phyloP scores from a whole-genome alignment of 2,888 invertebrate genomes.

The Magallana nippona region DNA sequence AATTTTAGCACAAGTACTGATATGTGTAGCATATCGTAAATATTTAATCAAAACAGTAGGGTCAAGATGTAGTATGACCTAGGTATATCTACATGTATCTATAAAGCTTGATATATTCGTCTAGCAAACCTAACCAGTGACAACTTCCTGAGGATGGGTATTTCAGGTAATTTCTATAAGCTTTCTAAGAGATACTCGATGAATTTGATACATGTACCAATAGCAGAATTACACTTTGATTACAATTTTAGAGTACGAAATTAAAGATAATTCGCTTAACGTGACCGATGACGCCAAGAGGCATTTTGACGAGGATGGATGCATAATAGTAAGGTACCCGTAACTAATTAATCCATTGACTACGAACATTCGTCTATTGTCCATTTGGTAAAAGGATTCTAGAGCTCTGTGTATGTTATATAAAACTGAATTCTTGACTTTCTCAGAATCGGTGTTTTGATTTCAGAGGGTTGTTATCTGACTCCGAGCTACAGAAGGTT shows the following conservation, averaged over 20 bases:
- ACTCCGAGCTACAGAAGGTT: slow-evolving; percentile 58
- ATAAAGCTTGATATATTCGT: too few relatives aligned
- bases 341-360: not conserved
- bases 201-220: too few relatives aligned
- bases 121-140: not conserved
- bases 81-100: not conserved
- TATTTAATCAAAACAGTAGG: not conserved
- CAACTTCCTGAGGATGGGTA: not conserved
- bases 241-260: not conserved
- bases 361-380: too few relatives aligned
- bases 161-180: too few relatives aligned
- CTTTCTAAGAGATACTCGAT: too few relatives aligned
- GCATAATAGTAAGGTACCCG: slow-evolving; percentile 65
- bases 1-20: too few relatives aligned
- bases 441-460: not conserved
- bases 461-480: slow-evolving; percentile 61
- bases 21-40: not conserved
- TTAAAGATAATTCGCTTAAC: not conserved
- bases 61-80: not conserved
- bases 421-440: too few relatives aligned
- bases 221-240: not conserved
- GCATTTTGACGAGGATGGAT: slow-evolving; percentile 67
- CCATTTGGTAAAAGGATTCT: too few relatives aligned
- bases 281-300: slow-evolving; percentile 4
- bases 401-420: too few relatives aligned